Evolutionary conservation across 2,113 vertebrate species (phyloP).

Genomic region (Apodemus sylvaticus): DNA sequence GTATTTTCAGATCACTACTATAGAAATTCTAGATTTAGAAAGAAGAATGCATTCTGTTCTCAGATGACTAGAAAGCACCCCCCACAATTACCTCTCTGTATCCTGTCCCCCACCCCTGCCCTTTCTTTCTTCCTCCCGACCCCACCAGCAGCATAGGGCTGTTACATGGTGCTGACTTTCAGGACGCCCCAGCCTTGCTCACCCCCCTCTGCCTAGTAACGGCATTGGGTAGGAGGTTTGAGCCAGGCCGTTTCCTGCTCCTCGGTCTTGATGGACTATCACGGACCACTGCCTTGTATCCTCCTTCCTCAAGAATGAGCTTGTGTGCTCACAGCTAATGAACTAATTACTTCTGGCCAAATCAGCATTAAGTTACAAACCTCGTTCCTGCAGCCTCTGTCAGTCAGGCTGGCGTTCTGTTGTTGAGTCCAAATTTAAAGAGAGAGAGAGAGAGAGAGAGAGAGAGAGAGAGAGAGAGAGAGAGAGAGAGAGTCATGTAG

Average conservation of each 20-base stretch:
- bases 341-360: slow-evolving; percentile 76
- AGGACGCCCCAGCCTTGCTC: slow-evolving; percentile 63
- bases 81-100: too few relatives aligned
- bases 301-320: slow-evolving; percentile 46
- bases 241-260: slow-evolving; percentile 52
- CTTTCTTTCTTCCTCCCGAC: neutral
- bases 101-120: too few relatives aligned
- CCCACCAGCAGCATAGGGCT: slow-evolving; percentile 32
- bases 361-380: slow-evolving; percentile 73
- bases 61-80: neutral
- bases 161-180: neutral
- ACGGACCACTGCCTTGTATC: slow-evolving; percentile 56
- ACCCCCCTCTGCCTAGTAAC: slow-evolving; percentile 69
- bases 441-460: too few relatives aligned
- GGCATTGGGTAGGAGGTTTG: slow-evolving; percentile 55
- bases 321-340: slow-evolving; percentile 67
- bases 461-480: too few relatives aligned
- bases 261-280: slow-evolving; percentile 67
- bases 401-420: slow-evolving; percentile 11
- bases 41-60: neutral
- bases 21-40: too few relatives aligned
- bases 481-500: neutral
- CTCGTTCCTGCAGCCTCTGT: neutral
- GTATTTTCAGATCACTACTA: neutral
- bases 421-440: slow-evolving; percentile 33